Evolutionary conservation across 2,888 invertebrate species (phyloP).

Genomic region (Globia sparganii): DNA sequence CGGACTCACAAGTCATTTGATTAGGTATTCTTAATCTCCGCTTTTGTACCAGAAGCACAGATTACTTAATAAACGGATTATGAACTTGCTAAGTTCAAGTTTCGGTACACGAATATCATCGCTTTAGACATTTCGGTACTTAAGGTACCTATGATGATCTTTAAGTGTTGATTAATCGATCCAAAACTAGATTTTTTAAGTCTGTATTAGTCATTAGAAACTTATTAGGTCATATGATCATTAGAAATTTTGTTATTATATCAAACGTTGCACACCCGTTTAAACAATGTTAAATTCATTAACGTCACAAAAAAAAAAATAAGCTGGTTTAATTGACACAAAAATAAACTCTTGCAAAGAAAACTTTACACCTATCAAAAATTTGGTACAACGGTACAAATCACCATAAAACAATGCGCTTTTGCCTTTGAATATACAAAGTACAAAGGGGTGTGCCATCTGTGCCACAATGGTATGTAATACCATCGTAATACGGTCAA

Average conservation of each 20-base stretch:
- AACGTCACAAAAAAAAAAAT: not conserved
- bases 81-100: not conserved
- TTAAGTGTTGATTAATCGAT: not conserved
- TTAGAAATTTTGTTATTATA: too few species aligned
- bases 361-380: not conserved
- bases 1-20: slow-evolving; percentile 21
- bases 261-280: too few species aligned
- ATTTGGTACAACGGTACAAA: not conserved
- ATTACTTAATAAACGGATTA: slow-evolving; percentile 19
- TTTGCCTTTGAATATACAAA: not conserved
- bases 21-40: slow-evolving; percentile 43
- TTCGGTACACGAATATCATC: not conserved
- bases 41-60: slow-evolving; percentile 11
- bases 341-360: not conserved
- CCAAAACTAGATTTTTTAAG: not conserved
- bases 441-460: not conserved
- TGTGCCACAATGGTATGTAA: not conserved
- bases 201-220: not conserved
- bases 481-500: slow-evolving; percentile 1
- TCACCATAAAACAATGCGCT: not conserved
- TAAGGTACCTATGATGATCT: not conserved
- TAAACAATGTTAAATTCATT: not conserved
- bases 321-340: not conserved
- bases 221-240: too few species aligned
- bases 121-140: not conserved